Evolutionary conservation across 2,113 vertebrate genomes (phyloP).

Genomic region (Tor tambroides): DNA sequence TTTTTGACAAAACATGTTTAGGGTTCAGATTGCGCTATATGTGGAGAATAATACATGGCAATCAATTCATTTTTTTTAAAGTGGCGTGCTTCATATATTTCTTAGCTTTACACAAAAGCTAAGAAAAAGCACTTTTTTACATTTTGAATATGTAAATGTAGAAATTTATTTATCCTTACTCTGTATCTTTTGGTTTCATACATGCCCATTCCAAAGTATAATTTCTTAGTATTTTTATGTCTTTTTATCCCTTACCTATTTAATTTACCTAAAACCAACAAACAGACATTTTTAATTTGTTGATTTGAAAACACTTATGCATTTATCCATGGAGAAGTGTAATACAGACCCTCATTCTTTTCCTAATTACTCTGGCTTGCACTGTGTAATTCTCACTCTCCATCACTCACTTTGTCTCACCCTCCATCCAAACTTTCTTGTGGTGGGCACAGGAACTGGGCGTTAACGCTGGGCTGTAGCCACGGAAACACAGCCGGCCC

Average conservation of each 20-base stretch:
- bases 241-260: not conserved
- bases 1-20: no score
- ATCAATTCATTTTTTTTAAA: no score
- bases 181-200: not conserved
- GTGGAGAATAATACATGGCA: no score
- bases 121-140: not conserved
- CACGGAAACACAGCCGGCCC: conserved; percentile 64
- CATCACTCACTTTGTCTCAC: conserved; percentile 46
- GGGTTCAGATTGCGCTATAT: no score
- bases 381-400: conserved; percentile 39
- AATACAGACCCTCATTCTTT: conserved; percentile 21
- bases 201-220: not conserved
- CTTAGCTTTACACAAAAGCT: not conserved
- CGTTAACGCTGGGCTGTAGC: conserved; percentile 60
- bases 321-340: not conserved
- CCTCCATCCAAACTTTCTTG: conserved; percentile 67
- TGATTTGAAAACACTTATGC: not conserved
- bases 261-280: not conserved
- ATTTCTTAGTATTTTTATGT: not conserved
- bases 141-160: not conserved
- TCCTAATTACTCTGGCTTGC: conserved; percentile 14
- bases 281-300: not conserved
- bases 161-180: not conserved
- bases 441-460: conserved; percentile 67
- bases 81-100: no score